These are phyloP conservation scores for Bursaphelenchus okinawaensis DNA, from an alignment of 2,888 invertebrate species.

Conservation along the genomic window DNA sequence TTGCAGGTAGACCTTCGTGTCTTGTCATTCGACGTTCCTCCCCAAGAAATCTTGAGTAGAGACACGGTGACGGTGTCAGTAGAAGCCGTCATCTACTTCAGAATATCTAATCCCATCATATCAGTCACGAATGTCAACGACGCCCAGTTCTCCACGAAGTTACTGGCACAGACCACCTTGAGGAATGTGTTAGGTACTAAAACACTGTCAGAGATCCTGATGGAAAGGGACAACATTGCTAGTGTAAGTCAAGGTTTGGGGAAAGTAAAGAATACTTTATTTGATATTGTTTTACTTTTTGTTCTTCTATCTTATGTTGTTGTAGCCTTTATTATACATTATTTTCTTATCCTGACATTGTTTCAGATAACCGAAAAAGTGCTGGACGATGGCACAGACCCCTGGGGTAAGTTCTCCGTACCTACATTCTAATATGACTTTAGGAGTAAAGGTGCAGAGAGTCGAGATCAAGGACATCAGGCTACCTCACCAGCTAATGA, in stretches of 20 bases:
- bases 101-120: conserved; percentile 55
- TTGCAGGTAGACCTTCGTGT: conserved; percentile 55
- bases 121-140: conserved; percentile 62
- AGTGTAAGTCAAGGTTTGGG: conserved; percentile 32
- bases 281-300: neutral
- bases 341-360: conserved; percentile 3
- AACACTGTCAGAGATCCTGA: conserved; percentile 57
- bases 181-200: conserved; percentile 59
- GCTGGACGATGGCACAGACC: conserved; percentile 61
- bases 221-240: conserved; percentile 57
- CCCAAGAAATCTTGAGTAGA: conserved; percentile 69
- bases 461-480: conserved; percentile 78
- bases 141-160: conserved; percentile 69
- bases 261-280: neutral
- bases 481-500: conserved; percentile 80
- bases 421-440: neutral
- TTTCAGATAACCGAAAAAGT: conserved; percentile 61
- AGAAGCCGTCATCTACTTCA: conserved; percentile 56
- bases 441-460: conserved; percentile 40
- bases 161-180: conserved; percentile 65
- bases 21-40: conserved; percentile 91
- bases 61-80: conserved; percentile 62
- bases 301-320: conserved; percentile 5
- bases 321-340: neutral
- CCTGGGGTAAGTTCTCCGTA: conserved; percentile 57